These are phyloP conservation scores for Cyanoliseus patagonus DNA, from an alignment of 2,113 vertebrate species.

Conservation along the genomic window DNA sequence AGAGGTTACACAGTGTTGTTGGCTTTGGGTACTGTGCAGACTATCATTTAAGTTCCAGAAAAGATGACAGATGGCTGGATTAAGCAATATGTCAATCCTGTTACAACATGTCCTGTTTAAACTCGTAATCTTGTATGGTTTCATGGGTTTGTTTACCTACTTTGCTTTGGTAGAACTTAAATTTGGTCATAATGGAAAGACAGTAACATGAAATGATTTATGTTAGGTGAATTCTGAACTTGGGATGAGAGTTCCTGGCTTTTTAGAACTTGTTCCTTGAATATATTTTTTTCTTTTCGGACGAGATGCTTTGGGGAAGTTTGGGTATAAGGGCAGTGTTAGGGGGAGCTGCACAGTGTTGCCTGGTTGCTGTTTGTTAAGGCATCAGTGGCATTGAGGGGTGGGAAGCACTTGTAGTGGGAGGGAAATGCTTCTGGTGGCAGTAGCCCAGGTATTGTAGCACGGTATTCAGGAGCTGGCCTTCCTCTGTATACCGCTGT, in stretches of 20 bases:
- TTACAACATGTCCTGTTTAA: background rate
- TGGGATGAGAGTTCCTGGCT: background rate
- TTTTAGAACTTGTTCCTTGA: background rate
- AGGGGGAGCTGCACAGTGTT: background rate
- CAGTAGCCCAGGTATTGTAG: background rate
- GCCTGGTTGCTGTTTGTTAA: background rate
- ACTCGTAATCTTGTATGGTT: background rate
- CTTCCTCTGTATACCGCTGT: background rate
- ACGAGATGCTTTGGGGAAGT: background rate
- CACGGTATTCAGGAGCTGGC: background rate
- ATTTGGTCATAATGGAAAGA: background rate
- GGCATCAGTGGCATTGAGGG: background rate
- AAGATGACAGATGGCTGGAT: background rate
- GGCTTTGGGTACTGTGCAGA: background rate
- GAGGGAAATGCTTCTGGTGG: background rate
- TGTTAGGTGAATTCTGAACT: background rate
- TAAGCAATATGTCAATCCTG: background rate
- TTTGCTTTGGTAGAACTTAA: background rate
- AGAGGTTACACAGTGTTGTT: background rate
- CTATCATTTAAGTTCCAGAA: background rate
- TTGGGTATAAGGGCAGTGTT: background rate
- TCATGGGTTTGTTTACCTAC: background rate
- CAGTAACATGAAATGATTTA: background rate
- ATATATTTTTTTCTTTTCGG: background rate
- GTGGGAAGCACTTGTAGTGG: background rate